Conservation (phyloP, 1,140 invertebrate genomes). For the Radopholus similis region DNA sequence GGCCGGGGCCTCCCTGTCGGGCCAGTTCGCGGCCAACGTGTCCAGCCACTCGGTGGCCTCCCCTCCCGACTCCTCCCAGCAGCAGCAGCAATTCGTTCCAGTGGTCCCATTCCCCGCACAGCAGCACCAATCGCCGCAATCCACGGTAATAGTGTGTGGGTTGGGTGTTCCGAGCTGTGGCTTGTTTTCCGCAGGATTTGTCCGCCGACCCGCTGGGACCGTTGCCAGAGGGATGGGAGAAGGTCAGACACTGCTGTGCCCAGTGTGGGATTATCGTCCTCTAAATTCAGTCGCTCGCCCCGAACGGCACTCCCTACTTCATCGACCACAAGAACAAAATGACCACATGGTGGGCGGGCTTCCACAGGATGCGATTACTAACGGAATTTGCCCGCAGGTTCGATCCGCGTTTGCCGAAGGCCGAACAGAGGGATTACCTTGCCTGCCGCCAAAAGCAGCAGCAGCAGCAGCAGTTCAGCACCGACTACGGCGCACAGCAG, state of each 20-base stretch:
- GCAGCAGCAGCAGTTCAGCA: constrained; percentile 1
- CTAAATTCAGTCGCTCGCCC: constrained; percentile 11
- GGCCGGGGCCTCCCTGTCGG: neutral
- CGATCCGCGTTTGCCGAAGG: constrained; percentile 24
- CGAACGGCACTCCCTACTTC: constrained; percentile 35
- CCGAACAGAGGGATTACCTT: constrained; percentile 4
- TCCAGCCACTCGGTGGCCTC: constrained; percentile 8
- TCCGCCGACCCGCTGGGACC: constrained; percentile 29
- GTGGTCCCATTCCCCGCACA: neutral
- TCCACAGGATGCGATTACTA: too few relatives aligned
- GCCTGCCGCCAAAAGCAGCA: constrained; percentile 10
- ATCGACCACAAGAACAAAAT: constrained; percentile 37
- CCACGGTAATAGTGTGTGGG: neutral
- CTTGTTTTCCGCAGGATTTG: too few relatives aligned
- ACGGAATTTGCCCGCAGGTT: too few relatives aligned
- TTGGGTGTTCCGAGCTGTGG: neutral
- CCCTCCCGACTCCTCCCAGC: neutral
- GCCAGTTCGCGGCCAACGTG: neutral
- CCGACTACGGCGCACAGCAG: neutral
- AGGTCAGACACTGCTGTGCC: neutral
- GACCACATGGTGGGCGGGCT: constrained; percentile 42
- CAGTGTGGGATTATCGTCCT: neutral
- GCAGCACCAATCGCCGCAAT: neutral
- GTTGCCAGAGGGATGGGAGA: constrained; percentile 37
- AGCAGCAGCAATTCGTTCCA: neutral